A percentile compares a stretch with the other conserved stretches of the same genome.
Conservation (phyloP, 2,888 invertebrate species). For the Caenorhabditis afra region DNA sequence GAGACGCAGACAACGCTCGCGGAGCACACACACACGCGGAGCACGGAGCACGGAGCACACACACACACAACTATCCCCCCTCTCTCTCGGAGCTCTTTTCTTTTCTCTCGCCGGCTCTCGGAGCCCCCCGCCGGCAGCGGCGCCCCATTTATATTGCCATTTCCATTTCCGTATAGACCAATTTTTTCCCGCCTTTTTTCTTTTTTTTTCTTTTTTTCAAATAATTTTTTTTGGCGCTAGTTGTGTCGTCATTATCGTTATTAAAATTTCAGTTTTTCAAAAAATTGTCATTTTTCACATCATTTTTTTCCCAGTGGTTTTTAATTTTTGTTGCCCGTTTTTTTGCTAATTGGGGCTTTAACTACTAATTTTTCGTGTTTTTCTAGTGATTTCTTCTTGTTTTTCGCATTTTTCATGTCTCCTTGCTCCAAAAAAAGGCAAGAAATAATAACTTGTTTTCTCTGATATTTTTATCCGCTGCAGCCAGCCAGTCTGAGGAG, state of each 20-base stretch:
- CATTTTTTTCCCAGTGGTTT: neutral
- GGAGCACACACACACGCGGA: slow-evolving; percentile 33
- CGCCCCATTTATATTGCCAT: slow-evolving; percentile 52
- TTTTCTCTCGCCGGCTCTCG: slow-evolving; percentile 8
- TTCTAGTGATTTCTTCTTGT: neutral
- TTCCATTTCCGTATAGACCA: slow-evolving; percentile 48
- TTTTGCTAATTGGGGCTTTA: too few species aligned
- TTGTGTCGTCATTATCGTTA: too few species aligned
- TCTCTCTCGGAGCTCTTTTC: slow-evolving; percentile 27
- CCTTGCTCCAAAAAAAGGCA: too few species aligned
- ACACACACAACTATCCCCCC: too few species aligned
- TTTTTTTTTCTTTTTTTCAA: neutral
- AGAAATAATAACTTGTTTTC: too few species aligned
- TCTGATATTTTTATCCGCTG: neutral
- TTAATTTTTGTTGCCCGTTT: neutral
- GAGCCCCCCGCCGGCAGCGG: slow-evolving; percentile 22
- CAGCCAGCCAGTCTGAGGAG: too few species aligned
- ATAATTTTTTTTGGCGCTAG: neutral
- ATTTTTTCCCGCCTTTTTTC: neutral
- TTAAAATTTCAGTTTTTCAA: too few species aligned
- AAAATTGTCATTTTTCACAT: neutral
- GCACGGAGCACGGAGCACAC: slow-evolving; percentile 13
- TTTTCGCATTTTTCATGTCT: neutral
- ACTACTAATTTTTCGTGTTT: too few species aligned
- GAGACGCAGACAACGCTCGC: slow-evolving; percentile 31